phyloP scores from a whole-genome alignment of 2,888 invertebrate species.

The Xanthia icteritia region DNA sequence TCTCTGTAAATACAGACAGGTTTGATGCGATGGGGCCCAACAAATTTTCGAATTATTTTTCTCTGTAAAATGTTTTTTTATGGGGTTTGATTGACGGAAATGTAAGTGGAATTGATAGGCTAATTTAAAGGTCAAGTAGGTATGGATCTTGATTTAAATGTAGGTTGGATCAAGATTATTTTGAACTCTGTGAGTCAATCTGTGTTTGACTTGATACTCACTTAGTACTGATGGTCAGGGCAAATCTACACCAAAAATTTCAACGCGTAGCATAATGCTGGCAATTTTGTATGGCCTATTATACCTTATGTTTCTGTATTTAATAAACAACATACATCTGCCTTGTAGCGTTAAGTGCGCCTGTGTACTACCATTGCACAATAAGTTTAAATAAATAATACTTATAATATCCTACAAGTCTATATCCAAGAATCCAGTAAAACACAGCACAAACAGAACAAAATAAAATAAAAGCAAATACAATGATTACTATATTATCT shows the following conservation, averaged over 20 bases:
- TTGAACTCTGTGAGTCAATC: not conserved
- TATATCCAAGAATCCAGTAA: not conserved
- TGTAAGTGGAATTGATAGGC: conserved; percentile 2
- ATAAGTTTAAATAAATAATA: not conserved
- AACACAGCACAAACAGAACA: not conserved
- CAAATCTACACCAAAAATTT: too few relatives aligned
- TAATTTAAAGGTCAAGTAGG: too few relatives aligned
- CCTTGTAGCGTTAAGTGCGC: not conserved
- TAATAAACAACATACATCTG: not conserved
- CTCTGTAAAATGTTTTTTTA: conserved; percentile 6
- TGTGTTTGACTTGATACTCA: not conserved
- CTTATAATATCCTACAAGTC: not conserved
- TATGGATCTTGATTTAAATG: not conserved
- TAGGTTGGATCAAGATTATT: not conserved
- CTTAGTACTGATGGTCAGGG: not conserved
- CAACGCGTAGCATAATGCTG: not conserved
- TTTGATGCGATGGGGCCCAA: conserved; percentile 20
- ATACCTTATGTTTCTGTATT: not conserved
- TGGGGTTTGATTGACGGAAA: not conserved
- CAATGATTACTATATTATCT: not conserved
- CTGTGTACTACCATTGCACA: not conserved
- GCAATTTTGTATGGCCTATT: not conserved
- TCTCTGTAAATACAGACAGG: conserved; percentile 62
- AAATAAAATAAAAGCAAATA: not conserved
- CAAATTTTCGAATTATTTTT: conserved; percentile 39